Evolutionary conservation across 2,797 vertebrate genomes (phyloP).

Genomic region (Peromyscus aztecus): DNA sequence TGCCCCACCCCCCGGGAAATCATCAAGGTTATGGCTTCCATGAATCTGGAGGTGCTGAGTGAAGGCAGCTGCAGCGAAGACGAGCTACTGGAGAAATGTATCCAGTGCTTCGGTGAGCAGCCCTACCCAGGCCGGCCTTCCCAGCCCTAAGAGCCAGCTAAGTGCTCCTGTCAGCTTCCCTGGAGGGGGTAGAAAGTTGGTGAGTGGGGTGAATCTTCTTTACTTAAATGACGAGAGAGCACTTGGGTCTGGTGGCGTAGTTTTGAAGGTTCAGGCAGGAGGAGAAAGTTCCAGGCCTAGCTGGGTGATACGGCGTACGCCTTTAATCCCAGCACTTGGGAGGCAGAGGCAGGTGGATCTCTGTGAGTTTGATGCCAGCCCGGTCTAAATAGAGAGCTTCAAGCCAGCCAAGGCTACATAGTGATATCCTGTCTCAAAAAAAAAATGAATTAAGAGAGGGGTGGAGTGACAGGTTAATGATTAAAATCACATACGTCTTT

Average conservation of each 20-base stretch:
- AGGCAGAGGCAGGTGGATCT: background rate
- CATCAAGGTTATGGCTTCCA: conserved; percentile 90
- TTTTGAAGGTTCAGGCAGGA: background rate
- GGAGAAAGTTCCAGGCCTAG: background rate
- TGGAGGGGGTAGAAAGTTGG: background rate
- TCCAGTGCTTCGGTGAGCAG: conserved; percentile 93
- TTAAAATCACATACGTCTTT: background rate
- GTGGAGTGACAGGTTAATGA: background rate
- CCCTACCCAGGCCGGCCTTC: background rate
- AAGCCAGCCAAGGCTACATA: background rate
- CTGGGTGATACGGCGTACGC: background rate
- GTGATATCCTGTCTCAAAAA: background rate
- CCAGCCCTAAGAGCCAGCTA: background rate
- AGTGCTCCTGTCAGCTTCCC: background rate
- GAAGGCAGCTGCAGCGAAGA: conserved; percentile 91
- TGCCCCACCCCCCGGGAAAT: conserved; percentile 95
- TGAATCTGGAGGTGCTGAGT: conserved; percentile 88
- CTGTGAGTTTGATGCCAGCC: background rate
- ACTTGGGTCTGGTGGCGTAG: background rate
- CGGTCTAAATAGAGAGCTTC: background rate
- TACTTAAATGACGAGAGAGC: background rate
- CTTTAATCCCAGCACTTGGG: background rate
- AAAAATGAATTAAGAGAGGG: background rate
- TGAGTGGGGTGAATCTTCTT: background rate
- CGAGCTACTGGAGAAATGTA: conserved; percentile 94